Evolutionary conservation across 1,140 invertebrate genomes (phyloP).

Genomic region (Drosophila carrolli): DNA sequence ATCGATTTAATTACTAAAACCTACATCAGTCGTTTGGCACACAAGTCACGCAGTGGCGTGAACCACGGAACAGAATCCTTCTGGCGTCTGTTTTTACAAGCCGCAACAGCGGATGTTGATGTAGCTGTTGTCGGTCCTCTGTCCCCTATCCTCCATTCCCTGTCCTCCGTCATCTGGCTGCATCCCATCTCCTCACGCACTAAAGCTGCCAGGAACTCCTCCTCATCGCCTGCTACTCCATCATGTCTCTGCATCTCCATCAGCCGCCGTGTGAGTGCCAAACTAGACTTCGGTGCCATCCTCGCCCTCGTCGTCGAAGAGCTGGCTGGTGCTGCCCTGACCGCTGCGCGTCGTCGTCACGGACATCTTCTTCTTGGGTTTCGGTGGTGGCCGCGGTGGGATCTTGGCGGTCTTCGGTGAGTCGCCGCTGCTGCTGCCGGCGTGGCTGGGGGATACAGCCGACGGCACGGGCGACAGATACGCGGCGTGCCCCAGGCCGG

Average conservation of each 20-base stretch:
- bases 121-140: background rate
- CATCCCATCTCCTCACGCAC: constrained; percentile 1
- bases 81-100: constrained; percentile 5
- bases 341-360: constrained; percentile 85
- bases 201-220: background rate
- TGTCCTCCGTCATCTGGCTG: background rate
- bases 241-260: background rate
- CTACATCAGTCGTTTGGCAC: constrained; percentile 84
- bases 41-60: constrained; percentile 68
- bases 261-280: constrained; percentile 1
- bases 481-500: constrained; percentile 27
- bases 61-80: constrained; percentile 25
- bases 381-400: constrained; percentile 92
- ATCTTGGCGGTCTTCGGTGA: constrained; percentile 87
- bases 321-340: constrained; percentile 86
- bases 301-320: constrained; percentile 94
- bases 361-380: constrained; percentile 90
- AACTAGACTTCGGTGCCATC: constrained; percentile 93
- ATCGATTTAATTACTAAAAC: constrained; percentile 75
- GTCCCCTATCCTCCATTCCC: too few species aligned
- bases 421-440: constrained; percentile 27
- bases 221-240: background rate
- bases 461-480: constrained; percentile 6
- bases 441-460: constrained; percentile 41
- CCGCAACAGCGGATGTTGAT: constrained; percentile 7